A percentile compares a stretch with the other conserved stretches of the same genome.
phyloP scores from a whole-genome alignment of 2,797 vertebrate species.

The Poeciliopsis turneri region DNA sequence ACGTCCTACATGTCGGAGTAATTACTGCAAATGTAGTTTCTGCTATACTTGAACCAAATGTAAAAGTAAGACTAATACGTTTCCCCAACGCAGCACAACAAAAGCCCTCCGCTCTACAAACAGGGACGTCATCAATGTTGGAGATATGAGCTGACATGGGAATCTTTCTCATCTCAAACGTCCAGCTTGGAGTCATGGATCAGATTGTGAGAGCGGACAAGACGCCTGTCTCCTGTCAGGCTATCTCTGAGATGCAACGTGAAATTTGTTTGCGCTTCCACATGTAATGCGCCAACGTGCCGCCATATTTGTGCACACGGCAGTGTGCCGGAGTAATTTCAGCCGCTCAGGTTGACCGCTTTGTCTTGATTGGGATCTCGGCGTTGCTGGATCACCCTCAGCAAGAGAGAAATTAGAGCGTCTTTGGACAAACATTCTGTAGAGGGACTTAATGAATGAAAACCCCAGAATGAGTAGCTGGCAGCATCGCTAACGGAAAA shows the following conservation, averaged over 20 bases:
- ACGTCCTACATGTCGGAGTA: conserved; percentile 27
- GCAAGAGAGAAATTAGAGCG: conserved; percentile 13
- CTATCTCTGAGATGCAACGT: not conserved
- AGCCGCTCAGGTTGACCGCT: conserved; percentile 23
- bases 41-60: conserved; percentile 38
- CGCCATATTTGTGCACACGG: not conserved
- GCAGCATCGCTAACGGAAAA: conserved; percentile 26
- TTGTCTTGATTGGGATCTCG: conserved; percentile 6
- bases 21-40: conserved; percentile 37
- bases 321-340: not conserved
- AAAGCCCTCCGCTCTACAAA: conserved; percentile 10
- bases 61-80: conserved; percentile 27
- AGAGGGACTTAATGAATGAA: conserved; percentile 27
- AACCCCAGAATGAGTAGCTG: conserved; percentile 31
- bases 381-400: not conserved
- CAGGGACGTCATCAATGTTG: conserved; percentile 37
- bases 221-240: conserved; percentile 25
- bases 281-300: not conserved
- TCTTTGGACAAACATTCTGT: conserved; percentile 10
- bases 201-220: conserved; percentile 16
- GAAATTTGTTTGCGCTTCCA: conserved; percentile 5
- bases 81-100: conserved; percentile 18
- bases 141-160: conserved; percentile 13
- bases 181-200: conserved; percentile 38
- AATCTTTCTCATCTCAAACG: conserved; percentile 10